phyloP scores from a whole-genome alignment of 2,113 vertebrate species.

The Semicossyphus pulcher region DNA sequence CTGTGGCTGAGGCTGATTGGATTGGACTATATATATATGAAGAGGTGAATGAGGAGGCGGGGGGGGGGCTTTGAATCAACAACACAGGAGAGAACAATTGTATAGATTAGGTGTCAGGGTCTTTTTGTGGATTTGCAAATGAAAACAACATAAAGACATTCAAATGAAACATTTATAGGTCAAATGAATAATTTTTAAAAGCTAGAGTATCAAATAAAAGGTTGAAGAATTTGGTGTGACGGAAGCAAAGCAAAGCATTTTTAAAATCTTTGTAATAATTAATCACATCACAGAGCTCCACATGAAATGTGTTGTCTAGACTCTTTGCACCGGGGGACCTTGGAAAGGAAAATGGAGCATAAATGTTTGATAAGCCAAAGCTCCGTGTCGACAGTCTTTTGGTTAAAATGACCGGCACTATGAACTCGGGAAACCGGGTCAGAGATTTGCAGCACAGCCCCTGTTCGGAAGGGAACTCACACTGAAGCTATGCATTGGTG shows the following conservation, averaged over 20 bases:
- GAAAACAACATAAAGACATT: neutral
- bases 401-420: slow-evolving; percentile 1
- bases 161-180: neutral
- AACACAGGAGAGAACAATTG: slow-evolving; percentile 1
- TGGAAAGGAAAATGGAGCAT: slow-evolving; percentile 50
- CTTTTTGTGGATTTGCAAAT: neutral
- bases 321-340: slow-evolving; percentile 24
- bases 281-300: slow-evolving; percentile 9
- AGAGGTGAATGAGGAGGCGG: neutral
- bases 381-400: neutral
- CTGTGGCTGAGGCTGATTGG: slow-evolving; percentile 48
- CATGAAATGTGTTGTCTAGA: slow-evolving; percentile 59
- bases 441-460: neutral
- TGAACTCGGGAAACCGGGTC: slow-evolving; percentile 18
- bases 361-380: slow-evolving; percentile 62
- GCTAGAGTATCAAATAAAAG: neutral
- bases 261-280: slow-evolving; percentile 30
- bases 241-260: neutral
- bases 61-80: slow-evolving; percentile 15
- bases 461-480: too few relatives aligned
- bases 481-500: too few relatives aligned
- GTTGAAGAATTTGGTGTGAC: neutral
- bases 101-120: neutral
- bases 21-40: slow-evolving; percentile 5
- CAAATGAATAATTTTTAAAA: neutral